Evolutionary conservation across 1,140 invertebrate species (phyloP).

Genomic region (Lordiphosa clarofinis): DNA sequence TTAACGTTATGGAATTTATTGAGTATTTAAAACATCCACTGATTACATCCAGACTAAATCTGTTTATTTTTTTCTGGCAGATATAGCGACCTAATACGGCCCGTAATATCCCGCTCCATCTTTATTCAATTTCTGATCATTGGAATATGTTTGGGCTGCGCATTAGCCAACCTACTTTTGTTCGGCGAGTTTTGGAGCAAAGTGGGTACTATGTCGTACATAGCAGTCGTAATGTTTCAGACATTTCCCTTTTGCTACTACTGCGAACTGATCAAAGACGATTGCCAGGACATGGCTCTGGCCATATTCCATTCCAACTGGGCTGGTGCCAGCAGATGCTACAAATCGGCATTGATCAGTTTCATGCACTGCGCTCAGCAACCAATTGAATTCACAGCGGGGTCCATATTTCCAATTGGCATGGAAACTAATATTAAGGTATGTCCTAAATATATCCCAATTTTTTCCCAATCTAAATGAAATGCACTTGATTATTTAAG

Average conservation of each 20-base stretch:
- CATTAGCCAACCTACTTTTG: conserved; percentile 42
- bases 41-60: no score
- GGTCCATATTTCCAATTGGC: conserved; percentile 39
- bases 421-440: conserved; percentile 41
- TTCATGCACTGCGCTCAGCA: conserved; percentile 35
- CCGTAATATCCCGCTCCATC: background rate
- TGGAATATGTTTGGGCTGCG: conserved; percentile 11
- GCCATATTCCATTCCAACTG: conserved; percentile 46
- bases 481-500: no score
- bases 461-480: no score
- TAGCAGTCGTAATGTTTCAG: conserved; percentile 15
- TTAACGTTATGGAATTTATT: no score
- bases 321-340: conserved; percentile 19
- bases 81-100: conserved; percentile 5
- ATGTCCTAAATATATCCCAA: background rate
- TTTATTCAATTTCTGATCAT: conserved; percentile 38
- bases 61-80: no score
- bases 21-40: no score
- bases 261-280: conserved; percentile 35
- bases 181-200: conserved; percentile 26
- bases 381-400: conserved; percentile 36
- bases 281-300: conserved; percentile 27
- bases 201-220: conserved; percentile 11
- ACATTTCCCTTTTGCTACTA: conserved; percentile 49
- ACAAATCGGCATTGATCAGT: conserved; percentile 17